Evolutionary conservation across 2,113 vertebrate species (phyloP).

Genomic region (Stigmatopora argus): DNA sequence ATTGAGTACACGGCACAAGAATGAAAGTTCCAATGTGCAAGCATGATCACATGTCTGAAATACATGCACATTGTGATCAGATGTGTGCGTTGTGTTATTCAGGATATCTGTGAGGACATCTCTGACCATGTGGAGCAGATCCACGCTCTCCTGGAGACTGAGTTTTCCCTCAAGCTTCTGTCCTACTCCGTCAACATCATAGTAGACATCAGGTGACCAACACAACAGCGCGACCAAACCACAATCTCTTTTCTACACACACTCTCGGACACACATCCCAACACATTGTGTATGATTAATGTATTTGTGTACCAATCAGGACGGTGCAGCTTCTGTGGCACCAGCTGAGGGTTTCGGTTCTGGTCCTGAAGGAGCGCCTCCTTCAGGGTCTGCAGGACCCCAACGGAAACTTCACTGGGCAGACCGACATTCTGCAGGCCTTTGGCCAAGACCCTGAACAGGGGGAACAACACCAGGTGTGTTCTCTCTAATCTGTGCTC

Average conservation of each 20-base stretch:
- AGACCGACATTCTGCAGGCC: constrained; percentile 95
- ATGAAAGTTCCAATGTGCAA: constrained; percentile 47
- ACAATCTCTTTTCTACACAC: not conserved
- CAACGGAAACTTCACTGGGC: constrained; percentile 96
- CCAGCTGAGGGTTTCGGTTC: constrained; percentile 93
- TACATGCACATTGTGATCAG: constrained; percentile 7
- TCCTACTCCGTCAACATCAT: constrained; percentile 98
- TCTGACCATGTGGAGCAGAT: constrained; percentile 98
- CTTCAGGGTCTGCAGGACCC: constrained; percentile 97
- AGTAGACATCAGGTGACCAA: constrained; percentile 82
- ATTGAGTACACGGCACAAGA: constrained; percentile 34
- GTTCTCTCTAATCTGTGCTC: not conserved
- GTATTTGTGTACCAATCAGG: constrained; percentile 22
- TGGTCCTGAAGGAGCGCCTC: constrained; percentile 93
- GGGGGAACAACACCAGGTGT: constrained; percentile 83
- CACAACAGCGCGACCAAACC: not conserved
- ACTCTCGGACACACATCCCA: not conserved
- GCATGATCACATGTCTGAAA: constrained; percentile 39
- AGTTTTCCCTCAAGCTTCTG: constrained; percentile 95
- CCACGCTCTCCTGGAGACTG: constrained; percentile 93
- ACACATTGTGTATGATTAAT: not conserved
- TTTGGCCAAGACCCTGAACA: constrained; percentile 82
- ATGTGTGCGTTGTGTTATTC: constrained; percentile 24
- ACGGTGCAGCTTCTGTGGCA: constrained; percentile 91
- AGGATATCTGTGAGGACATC: constrained; percentile 99